Conservation (phyloP, 2,797 vertebrate genomes). For the Columba guinea region DNA sequence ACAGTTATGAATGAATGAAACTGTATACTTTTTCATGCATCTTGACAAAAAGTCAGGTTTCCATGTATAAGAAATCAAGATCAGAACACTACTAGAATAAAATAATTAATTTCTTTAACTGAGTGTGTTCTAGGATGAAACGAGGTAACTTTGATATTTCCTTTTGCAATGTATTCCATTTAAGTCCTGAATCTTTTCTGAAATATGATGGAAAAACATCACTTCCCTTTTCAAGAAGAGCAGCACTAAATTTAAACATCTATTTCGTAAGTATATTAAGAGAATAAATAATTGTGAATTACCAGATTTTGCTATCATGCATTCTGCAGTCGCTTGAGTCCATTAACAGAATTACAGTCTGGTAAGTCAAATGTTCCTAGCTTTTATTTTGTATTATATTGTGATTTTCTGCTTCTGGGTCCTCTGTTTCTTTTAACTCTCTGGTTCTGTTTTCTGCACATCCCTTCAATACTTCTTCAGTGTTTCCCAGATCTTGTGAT, state of each 20-base stretch:
- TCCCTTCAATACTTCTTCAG: not conserved
- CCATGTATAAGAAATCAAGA: not conserved
- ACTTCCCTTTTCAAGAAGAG: slow-evolving; percentile 10
- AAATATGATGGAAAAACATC: not conserved
- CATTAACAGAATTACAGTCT: not conserved
- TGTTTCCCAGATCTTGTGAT: not conserved
- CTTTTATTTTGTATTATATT: not conserved
- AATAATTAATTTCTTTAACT: not conserved
- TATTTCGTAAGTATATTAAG: slow-evolving; percentile 8
- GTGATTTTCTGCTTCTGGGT: not conserved
- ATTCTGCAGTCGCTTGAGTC: not conserved
- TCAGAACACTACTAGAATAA: not conserved
- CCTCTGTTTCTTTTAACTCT: not conserved
- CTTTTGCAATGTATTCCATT: slow-evolving; percentile 15
- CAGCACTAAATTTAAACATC: slow-evolving; percentile 16
- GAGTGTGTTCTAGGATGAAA: not conserved
- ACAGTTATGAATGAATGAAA: slow-evolving; percentile 44
- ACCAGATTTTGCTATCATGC: not conserved
- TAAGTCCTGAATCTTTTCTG: slow-evolving; percentile 9
- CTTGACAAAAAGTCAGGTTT: slow-evolving; percentile 27
- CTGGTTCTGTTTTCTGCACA: not conserved
- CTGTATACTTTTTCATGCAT: not conserved
- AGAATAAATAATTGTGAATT: slow-evolving; percentile 30
- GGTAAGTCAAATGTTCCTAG: not conserved
- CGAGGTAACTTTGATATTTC: slow-evolving; percentile 11